phyloP scores from a whole-genome alignment of 1,140 invertebrate species.

The Aplysia californica region DNA sequence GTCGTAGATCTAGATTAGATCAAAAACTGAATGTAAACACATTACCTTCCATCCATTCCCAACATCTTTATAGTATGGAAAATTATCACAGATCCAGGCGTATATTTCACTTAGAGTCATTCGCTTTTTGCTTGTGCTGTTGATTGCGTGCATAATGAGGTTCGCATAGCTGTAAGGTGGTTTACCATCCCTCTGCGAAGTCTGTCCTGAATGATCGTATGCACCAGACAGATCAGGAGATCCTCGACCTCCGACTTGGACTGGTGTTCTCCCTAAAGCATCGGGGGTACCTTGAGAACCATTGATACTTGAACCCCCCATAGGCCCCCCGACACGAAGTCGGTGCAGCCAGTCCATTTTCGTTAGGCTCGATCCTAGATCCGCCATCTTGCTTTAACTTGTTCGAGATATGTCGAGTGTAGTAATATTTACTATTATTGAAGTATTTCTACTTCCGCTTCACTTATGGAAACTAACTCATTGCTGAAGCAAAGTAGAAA shows the following conservation, averaged over 20 bases:
- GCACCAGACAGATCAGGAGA: constrained; percentile 57
- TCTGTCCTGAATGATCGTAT: constrained; percentile 49
- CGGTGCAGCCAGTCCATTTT: constrained; percentile 73
- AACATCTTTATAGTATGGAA: constrained; percentile 76
- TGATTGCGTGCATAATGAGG: constrained; percentile 79
- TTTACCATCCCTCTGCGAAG: constrained; percentile 68
- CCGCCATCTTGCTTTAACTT: constrained; percentile 62
- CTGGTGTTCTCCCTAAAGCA: constrained; percentile 38
- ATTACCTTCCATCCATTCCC: constrained; percentile 81
- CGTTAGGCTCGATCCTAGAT: constrained; percentile 71
- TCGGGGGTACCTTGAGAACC: constrained; percentile 30
- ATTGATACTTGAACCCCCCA: constrained; percentile 53
- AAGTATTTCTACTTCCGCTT: background rate
- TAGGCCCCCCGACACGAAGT: constrained; percentile 67
- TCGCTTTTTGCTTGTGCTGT: constrained; percentile 73
- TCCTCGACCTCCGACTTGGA: constrained; percentile 46
- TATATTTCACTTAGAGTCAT: constrained; percentile 72
- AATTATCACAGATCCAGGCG: constrained; percentile 71
- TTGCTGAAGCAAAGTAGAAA: background rate
- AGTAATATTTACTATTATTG: background rate
- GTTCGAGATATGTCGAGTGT: background rate
- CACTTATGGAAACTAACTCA: background rate
- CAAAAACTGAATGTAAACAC: too few species aligned
- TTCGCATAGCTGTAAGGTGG: constrained; percentile 78
- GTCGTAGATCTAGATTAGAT: too few species aligned